Percentiles rank a stretch among this genome's conserved stretches.
Conservation (phyloP, 2,888 invertebrate genomes). For the Omphaloscelis lunosa region DNA sequence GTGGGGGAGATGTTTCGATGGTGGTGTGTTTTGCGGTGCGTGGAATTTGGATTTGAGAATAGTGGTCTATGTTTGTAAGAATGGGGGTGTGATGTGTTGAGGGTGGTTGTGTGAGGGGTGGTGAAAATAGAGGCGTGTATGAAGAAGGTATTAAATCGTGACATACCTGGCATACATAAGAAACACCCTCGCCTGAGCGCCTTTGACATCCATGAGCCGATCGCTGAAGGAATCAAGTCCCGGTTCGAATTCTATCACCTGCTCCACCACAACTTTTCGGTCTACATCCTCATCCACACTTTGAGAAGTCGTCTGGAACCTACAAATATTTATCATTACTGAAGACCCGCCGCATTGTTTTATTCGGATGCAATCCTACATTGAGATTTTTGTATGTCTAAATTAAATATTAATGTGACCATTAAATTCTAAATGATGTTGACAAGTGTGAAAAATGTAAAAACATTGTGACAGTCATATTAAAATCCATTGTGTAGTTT, state of each 20-base stretch:
- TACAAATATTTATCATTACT: slow-evolving; percentile 59
- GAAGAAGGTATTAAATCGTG: neutral
- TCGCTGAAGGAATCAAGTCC: slow-evolving; percentile 96
- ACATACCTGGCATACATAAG: slow-evolving; percentile 97
- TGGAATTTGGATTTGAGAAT: neutral
- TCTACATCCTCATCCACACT: slow-evolving; percentile 97
- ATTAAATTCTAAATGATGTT: neutral
- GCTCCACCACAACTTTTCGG: slow-evolving; percentile 97
- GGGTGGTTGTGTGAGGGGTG: no score
- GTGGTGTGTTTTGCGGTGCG: neutral
- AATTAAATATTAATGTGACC: neutral
- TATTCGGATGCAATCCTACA: neutral
- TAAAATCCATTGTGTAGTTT: neutral
- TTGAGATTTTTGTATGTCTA: neutral
- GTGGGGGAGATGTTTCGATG: neutral
- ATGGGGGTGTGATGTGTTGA: neutral
- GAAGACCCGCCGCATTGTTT: neutral
- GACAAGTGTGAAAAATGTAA: neutral
- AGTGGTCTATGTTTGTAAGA: neutral
- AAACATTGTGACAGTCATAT: neutral
- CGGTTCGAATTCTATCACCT: slow-evolving; percentile 97
- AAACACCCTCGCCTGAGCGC: slow-evolving; percentile 97
- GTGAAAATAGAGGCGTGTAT: neutral
- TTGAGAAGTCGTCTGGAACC: slow-evolving; percentile 98
- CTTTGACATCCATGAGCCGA: slow-evolving; percentile 95